phyloP scores from a whole-genome alignment of 1,140 invertebrate genomes.

The Trichonephila clavipes region DNA sequence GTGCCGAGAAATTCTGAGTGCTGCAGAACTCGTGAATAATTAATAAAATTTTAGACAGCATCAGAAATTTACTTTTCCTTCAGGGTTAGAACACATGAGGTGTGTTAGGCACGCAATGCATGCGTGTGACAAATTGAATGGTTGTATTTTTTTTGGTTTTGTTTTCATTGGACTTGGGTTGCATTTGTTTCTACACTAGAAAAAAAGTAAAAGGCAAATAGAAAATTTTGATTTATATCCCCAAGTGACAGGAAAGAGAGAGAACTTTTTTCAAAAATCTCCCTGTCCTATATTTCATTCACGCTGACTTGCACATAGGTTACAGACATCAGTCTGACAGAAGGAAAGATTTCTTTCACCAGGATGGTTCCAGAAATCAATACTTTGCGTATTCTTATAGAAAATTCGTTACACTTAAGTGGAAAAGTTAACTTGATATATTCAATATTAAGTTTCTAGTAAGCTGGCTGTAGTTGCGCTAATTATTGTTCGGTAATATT shows the following conservation, averaged over 20 bases:
- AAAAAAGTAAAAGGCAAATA: conserved; percentile 22
- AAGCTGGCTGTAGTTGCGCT: too few relatives aligned
- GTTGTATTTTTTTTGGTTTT: background rate
- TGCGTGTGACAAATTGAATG: conserved; percentile 39
- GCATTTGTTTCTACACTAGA: conserved; percentile 24
- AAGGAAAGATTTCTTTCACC: conserved; percentile 49
- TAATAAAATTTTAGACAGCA: background rate
- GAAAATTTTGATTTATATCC: conserved; percentile 71
- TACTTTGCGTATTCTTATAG: background rate
- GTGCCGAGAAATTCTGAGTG: background rate
- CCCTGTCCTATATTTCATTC: conserved; percentile 58
- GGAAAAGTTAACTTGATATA: background rate
- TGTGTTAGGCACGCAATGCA: background rate
- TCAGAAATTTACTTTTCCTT: background rate
- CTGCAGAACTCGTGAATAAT: background rate
- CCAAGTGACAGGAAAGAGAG: conserved; percentile 19
- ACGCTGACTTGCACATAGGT: conserved; percentile 61
- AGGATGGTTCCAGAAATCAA: conserved; percentile 28
- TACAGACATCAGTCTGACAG: conserved; percentile 55
- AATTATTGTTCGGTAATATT: too few relatives aligned
- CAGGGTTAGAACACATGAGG: background rate
- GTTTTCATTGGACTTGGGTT: conserved; percentile 29
- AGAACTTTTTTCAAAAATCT: conserved; percentile 32
- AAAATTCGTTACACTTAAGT: background rate
- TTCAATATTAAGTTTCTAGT: too few relatives aligned